Percentiles rank a stretch among this genome's conserved stretches.
phyloP scores from a whole-genome alignment of 2,797 vertebrate species.

The Triplophysa yarkandensis region DNA sequence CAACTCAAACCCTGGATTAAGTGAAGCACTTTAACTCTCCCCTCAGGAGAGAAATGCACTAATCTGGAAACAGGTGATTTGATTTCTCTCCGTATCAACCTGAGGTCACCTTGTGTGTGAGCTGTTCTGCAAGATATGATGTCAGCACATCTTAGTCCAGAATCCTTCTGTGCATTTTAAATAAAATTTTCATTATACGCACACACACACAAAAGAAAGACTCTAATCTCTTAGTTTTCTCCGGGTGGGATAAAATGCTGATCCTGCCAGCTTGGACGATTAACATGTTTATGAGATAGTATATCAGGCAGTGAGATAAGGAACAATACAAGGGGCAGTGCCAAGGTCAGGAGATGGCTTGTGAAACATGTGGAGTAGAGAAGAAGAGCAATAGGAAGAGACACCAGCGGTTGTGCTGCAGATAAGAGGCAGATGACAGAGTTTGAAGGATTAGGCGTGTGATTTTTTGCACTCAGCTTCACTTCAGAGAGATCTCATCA shows the following conservation, averaged over 20 bases:
- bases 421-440: conserved; percentile 50
- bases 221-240: conserved; percentile 72
- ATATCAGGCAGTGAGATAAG: conserved; percentile 78
- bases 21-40: conserved; percentile 35
- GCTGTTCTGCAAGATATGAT: conserved; percentile 22
- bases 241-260: conserved; percentile 77
- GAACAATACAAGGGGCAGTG: conserved; percentile 73
- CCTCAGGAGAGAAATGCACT: conserved; percentile 23
- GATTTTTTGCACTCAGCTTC: conserved; percentile 45
- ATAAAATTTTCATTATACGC: conserved; percentile 39
- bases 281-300: conserved; percentile 79
- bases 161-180: conserved; percentile 45
- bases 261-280: conserved; percentile 72
- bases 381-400: conserved; percentile 45
- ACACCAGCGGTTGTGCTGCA: conserved; percentile 17
- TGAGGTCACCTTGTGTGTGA: conserved; percentile 51
- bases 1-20: conserved; percentile 33
- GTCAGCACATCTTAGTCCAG: conserved; percentile 43
- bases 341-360: conserved; percentile 80
- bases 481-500: conserved; percentile 47
- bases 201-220: conserved; percentile 50
- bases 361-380: conserved; percentile 71
- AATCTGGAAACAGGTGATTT: conserved; percentile 46
- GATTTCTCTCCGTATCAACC: conserved; percentile 47
- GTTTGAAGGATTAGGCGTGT: conserved; percentile 53